Evolutionary conservation across 2,113 vertebrate genomes (phyloP), one percentile per base, ranked within the genome.

Genomic region (Sterrhoptilus dennistouni): DNA sequence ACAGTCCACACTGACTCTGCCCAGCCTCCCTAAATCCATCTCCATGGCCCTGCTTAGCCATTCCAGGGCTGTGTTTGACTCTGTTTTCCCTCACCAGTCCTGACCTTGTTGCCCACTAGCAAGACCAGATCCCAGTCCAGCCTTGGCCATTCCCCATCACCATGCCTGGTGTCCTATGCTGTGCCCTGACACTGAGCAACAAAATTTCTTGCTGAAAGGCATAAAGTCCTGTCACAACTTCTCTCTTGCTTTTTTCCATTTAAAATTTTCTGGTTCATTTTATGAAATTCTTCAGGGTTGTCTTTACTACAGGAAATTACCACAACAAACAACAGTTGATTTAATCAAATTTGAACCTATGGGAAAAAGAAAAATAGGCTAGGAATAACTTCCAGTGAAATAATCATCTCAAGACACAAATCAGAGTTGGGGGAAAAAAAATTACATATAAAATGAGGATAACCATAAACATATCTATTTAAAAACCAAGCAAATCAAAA

Each of bases 61-160:
- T 16, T 12, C 12, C 3, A 9, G 4, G 8, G 20, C 13, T 8
- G 0, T 42, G 4, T 20, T 38, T 90, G 42, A 50, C 22, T 2
- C 25, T 35, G 7, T 31, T 84, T 78, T 13, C 36, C 9, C 27
- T 44, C n/a, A 49, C 11, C 17, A 44, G 17, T 8, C 5, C 22
- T 23, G n/a, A 68, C 53, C 22, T 10, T 63, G 28, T 24, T 31
- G 4, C 5, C 12, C 15, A n/a, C 3, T 0, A 2, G 8, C 14
- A 50, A 23, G n/a, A 63, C 16, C 11, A 49, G 6, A 29, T 21
- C 47, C 15, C 25, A n/a, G 16, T 8, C 27, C 33, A 71, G 18
- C 8, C 23, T 45, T 49, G 20, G 12, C n/a, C 14, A 3, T 42
- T 13, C 8, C 23, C 12, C 3, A 7, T 6, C 5, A 12, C 11